Evolutionary conservation across 2,888 invertebrate species (phyloP).

Genomic region (Pemphredon lugubris): DNA sequence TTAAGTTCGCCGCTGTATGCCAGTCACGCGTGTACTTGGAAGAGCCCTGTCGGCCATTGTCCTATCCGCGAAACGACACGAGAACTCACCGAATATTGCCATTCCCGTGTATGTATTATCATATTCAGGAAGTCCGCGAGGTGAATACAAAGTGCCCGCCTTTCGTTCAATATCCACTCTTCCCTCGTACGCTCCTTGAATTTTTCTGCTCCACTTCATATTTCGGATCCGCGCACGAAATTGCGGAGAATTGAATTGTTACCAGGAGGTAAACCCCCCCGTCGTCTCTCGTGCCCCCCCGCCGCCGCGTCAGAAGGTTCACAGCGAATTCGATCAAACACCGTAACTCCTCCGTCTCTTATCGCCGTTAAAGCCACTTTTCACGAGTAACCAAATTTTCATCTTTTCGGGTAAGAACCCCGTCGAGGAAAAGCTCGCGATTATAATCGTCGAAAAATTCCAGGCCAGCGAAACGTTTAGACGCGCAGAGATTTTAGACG

Average conservation of each 20-base stretch:
- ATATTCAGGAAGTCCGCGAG: slow-evolving; percentile 56
- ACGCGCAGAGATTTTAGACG: slow-evolving; percentile 6
- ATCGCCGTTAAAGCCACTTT: too few relatives aligned
- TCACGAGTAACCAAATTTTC: too few relatives aligned
- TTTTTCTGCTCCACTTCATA: background rate
- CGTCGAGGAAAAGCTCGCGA: too few relatives aligned
- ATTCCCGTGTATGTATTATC: slow-evolving; percentile 56
- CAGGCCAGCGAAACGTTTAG: background rate
- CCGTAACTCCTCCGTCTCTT: too few relatives aligned
- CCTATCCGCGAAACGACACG: slow-evolving; percentile 33
- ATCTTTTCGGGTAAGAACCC: too few relatives aligned
- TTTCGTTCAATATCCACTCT: slow-evolving; percentile 22
- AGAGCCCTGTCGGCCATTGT: slow-evolving; percentile 40
- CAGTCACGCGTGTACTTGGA: slow-evolving; percentile 50
- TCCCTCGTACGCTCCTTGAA: background rate
- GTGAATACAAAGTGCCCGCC: slow-evolving; percentile 45
- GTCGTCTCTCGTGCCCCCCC: too few relatives aligned
- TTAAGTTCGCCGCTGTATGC: slow-evolving; percentile 37
- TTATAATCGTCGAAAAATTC: too few relatives aligned
- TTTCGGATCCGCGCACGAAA: too few relatives aligned
- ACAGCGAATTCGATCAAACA: too few relatives aligned
- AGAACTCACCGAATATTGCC: slow-evolving; percentile 67
- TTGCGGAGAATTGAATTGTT: too few relatives aligned
- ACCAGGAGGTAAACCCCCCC: too few relatives aligned
- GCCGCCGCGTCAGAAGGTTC: too few relatives aligned